A percentile compares a stretch with the other conserved stretches of the same genome.
Conservation (phyloP, 2,888 invertebrate genomes). For the Drosophila affinis region DNA sequence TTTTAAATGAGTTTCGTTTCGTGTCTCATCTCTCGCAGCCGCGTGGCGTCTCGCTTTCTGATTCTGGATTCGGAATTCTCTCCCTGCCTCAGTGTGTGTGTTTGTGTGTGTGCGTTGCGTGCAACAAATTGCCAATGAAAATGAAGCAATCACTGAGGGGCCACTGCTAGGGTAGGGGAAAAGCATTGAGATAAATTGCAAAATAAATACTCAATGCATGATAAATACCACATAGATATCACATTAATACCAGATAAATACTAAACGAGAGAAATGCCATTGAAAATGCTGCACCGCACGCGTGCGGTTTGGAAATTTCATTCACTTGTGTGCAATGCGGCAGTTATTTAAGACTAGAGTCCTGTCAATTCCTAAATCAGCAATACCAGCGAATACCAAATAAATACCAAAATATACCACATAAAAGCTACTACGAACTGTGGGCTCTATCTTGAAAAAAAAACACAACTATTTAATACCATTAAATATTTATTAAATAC, state of each 20-base stretch:
- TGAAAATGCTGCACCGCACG: not conserved
- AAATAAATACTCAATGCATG: constrained; percentile 32
- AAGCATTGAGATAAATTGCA: constrained; percentile 51
- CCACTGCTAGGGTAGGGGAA: not conserved
- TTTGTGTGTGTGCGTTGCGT: not conserved
- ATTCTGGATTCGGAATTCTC: not conserved
- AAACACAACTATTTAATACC: too few species aligned
- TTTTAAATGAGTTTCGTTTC: constrained; percentile 62
- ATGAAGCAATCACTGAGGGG: constrained; percentile 50
- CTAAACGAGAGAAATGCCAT: constrained; percentile 27
- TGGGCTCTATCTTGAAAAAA: too few species aligned
- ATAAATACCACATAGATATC: constrained; percentile 57
- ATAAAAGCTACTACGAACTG: too few species aligned
- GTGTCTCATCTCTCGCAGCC: not conserved
- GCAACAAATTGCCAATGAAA: constrained; percentile 61
- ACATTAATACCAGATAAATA: constrained; percentile 52
- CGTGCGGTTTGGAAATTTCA: not conserved
- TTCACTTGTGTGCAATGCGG: not conserved
- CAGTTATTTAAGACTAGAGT: not conserved
- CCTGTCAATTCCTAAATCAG: not conserved
- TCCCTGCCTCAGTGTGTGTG: too few species aligned
- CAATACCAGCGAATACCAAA: too few species aligned
- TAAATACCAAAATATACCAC: too few species aligned
- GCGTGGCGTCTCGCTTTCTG: not conserved
- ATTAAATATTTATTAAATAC: too few species aligned